Evolutionary conservation across 2,797 vertebrate genomes (phyloP), one percentile per base, ranked within the genome.

Genomic region (Aotus griseimembra): DNA sequence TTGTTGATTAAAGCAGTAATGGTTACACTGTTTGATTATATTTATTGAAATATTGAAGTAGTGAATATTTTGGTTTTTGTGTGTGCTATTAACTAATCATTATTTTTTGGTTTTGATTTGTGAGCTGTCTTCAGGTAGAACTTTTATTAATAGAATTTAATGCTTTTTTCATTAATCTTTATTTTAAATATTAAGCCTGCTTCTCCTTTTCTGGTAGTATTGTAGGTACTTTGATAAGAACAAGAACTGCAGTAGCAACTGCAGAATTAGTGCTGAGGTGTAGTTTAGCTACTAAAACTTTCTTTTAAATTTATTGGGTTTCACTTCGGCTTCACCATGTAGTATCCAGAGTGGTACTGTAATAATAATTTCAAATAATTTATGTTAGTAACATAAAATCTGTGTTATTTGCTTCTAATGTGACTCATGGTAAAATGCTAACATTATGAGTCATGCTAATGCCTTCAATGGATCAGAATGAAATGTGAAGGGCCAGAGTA

Each of bases 1-100:
- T 96, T 97, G 97, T 97, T 90, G 70, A 97, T 98, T 97, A 86
- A 52, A 94, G 5, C 88, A 95, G 95, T 94, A 97, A 94, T 87
- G 52, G n/a, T 97, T 97, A 96, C 28, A 96, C 96, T 57, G 94
- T 95, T 83, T 97, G 30, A 98, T 94, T 84, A 79, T 96, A 88
- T 86, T 55, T 61, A 64, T 82, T 88, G 93, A 61, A 93, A 24
- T 95, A 76, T 97, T 98, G 57, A 96, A 84, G 64, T 61, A 93
- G 19, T 88, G 92, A 77, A 70, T 88, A 88, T 93, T 97, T 95
- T 82, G 20, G 33, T 76, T 95, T 96, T 93, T 89, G 52, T 84
- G 86, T 93, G 11, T 85, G 10, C 7, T n/a, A 90, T 94, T 91
- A 82, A 22, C 39, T 93, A 70, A 93, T 97, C 28, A 61, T 93